phyloP scores from a whole-genome alignment of 1,140 invertebrate genomes.

The Myzus persicae region DNA sequence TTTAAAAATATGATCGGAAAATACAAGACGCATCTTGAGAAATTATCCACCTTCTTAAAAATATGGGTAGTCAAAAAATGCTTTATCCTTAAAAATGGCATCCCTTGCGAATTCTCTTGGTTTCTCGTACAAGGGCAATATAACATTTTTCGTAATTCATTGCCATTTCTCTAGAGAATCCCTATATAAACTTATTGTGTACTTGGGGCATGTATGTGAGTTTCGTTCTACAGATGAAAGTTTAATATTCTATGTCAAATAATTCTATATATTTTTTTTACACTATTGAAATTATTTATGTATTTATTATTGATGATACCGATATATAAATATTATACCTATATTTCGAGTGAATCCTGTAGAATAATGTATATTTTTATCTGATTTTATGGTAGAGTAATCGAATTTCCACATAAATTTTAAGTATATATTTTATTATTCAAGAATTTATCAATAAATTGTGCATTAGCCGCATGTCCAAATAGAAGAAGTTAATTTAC shows the following conservation, averaged over 20 bases:
- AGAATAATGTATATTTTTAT: not conserved
- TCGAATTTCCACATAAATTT: not conserved
- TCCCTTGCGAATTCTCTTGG: not conserved
- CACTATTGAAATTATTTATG: not conserved
- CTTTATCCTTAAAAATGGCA: not conserved
- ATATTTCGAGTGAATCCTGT: not conserved
- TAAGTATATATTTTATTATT: not conserved
- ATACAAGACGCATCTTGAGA: not conserved
- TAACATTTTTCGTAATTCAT: not conserved
- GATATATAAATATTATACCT: not conserved
- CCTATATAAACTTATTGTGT: not conserved
- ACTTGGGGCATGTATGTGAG: not conserved
- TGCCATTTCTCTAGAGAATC: not conserved
- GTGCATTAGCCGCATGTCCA: not conserved
- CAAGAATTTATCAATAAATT: not conserved
- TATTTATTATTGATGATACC: not conserved
- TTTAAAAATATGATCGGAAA: not conserved
- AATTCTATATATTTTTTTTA: not conserved
- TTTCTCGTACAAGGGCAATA: not conserved
- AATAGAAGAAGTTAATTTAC: not conserved
- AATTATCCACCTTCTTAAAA: not conserved
- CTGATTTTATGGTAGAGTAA: not conserved
- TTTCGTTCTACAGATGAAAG: not conserved
- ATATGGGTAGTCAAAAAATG: not conserved
- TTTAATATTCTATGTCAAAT: conserved; percentile 1